Conservation (phyloP, 2,888 invertebrate genomes). For the Eremobia ochroleuca region DNA sequence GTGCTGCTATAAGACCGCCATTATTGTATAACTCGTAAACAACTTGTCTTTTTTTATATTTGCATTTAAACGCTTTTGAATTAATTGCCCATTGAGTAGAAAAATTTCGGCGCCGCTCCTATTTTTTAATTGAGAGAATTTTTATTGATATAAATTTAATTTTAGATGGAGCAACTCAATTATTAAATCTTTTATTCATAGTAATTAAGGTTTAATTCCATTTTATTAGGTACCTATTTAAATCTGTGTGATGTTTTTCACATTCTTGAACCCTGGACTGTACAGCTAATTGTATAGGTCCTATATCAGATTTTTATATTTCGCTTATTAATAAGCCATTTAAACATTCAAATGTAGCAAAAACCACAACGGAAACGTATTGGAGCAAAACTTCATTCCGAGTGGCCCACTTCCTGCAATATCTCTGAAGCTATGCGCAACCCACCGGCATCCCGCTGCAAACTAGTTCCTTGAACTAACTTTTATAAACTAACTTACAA, state of each 20-base stretch:
- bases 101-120: conserved; percentile 51
- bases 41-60: conserved; percentile 66
- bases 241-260: not conserved
- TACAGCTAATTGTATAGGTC: not conserved
- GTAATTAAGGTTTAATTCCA: too few relatives aligned
- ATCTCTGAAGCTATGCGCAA: conserved; percentile 35
- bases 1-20: conserved; percentile 71
- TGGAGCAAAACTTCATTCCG: conserved; percentile 23
- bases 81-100: conserved; percentile 63
- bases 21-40: conserved; percentile 69
- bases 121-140: conserved; percentile 49
- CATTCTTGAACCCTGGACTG: not conserved
- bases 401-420: conserved; percentile 39
- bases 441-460: conserved; percentile 34
- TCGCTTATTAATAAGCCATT: not conserved
- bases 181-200: not conserved
- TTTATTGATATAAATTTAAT: conserved; percentile 12
- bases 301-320: not conserved
- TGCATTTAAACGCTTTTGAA: conserved; percentile 70
- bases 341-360: not conserved
- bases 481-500: conserved; percentile 67
- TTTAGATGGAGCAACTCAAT: conserved; percentile 2
- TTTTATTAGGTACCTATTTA: not conserved
- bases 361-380: not conserved
- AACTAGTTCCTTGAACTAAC: conserved; percentile 61